Conservation (phyloP, 2,888 invertebrate genomes). For the Phaedon cochleariae region DNA sequence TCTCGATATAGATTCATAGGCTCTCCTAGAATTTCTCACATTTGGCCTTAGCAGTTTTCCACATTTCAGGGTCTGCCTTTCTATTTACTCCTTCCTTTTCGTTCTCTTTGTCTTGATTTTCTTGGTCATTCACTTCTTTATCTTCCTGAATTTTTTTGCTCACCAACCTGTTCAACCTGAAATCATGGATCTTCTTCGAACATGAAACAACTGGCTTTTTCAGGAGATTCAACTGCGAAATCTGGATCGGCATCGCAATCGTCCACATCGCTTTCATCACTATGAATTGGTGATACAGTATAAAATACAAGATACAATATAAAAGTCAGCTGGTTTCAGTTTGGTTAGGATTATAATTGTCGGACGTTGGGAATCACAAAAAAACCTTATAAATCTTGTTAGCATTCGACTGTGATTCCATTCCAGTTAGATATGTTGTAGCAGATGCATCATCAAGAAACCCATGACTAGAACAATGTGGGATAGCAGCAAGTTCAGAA, state of each 20-base stretch:
- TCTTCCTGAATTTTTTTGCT: too few species aligned
- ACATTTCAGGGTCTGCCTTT: conserved; percentile 1
- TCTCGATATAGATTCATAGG: conserved; percentile 1
- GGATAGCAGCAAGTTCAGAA: not conserved
- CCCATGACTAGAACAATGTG: too few species aligned
- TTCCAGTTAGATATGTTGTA: not conserved
- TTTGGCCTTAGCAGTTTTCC: conserved; percentile 9
- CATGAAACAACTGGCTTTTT: too few species aligned
- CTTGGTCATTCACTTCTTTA: conserved; percentile 3
- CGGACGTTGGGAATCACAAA: not conserved
- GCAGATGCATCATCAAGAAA: too few species aligned
- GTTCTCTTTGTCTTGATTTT: not conserved
- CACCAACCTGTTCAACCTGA: not conserved
- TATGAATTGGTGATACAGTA: conserved; percentile 9
- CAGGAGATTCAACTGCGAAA: not conserved
- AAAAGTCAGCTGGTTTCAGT: not conserved
- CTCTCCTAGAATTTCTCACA: conserved; percentile 10
- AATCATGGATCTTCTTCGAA: too few species aligned
- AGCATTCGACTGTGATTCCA: not conserved
- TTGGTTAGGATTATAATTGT: not conserved
- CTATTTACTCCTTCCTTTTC: not conserved
- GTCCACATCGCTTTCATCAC: not conserved
- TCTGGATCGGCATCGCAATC: conserved; percentile 7
- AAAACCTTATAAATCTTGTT: not conserved
- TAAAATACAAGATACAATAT: too few species aligned